Evolutionary conservation across 2,797 vertebrate genomes (phyloP).

Genomic region (Amblyraja radiata): DNA sequence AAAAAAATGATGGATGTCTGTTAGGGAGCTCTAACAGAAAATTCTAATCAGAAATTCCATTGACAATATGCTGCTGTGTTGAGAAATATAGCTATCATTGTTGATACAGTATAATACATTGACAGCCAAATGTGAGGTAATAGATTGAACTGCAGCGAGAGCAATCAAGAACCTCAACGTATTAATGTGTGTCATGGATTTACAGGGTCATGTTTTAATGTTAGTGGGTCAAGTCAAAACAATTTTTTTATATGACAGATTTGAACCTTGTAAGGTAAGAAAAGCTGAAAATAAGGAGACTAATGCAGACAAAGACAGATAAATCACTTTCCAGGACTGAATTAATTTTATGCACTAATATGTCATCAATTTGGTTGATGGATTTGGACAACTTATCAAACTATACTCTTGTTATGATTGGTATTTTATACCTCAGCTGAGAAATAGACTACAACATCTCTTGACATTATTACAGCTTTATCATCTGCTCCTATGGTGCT

Average conservation of each 20-base stretch:
- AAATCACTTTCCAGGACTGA: not conserved
- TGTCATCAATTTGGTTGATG: not conserved
- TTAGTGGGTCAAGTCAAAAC: not conserved
- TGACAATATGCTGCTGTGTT: not conserved
- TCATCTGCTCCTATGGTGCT: not conserved
- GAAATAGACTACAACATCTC: not conserved
- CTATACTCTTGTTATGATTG: not conserved
- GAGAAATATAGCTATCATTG: not conserved
- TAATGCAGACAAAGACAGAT: not conserved
- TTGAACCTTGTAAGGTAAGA: not conserved
- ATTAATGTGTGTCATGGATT: not conserved
- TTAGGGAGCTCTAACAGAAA: too few species aligned
- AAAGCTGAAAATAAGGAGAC: not conserved
- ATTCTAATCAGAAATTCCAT: not conserved
- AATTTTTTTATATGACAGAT: not conserved
- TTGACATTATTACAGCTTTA: constrained; percentile 3
- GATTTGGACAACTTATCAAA: not conserved
- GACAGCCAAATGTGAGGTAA: not conserved
- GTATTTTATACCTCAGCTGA: not conserved
- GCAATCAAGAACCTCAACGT: not conserved
- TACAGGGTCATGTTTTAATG: not conserved
- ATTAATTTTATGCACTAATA: not conserved
- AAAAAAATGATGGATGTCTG: not conserved
- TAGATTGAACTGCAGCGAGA: not conserved
- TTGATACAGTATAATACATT: not conserved